These are phyloP conservation scores for Drosophila falleni DNA, from an alignment of 2,888 invertebrate genomes.

Conservation along the genomic window DNA sequence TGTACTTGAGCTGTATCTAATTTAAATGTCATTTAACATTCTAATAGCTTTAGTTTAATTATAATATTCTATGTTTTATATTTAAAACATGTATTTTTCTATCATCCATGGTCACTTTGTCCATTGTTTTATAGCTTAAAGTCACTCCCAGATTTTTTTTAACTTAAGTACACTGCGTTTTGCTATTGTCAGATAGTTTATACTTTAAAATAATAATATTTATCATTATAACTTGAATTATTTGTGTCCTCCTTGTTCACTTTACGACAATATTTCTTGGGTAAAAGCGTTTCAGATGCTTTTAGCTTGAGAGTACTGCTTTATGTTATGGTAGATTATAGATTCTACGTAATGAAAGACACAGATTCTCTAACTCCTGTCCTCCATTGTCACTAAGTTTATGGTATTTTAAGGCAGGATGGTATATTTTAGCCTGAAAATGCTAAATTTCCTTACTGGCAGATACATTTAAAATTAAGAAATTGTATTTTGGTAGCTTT, in stretches of 20 bases:
- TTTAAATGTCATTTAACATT: not conserved
- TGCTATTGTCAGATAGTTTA: not conserved
- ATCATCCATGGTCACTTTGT: conserved; percentile 1
- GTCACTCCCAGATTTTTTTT: not conserved
- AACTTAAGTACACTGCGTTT: not conserved
- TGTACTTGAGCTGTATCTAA: not conserved
- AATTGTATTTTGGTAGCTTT: too few relatives aligned
- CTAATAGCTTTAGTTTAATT: not conserved
- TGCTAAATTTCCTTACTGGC: too few relatives aligned
- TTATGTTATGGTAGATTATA: not conserved
- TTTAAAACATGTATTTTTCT: not conserved
- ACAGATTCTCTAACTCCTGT: not conserved
- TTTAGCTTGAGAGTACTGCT: not conserved
- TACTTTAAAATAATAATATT: not conserved
- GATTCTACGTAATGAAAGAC: too few relatives aligned
- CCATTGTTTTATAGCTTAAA: not conserved
- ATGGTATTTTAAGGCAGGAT: not conserved
- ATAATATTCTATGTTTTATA: not conserved
- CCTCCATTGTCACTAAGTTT: not conserved
- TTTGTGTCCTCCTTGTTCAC: not conserved
- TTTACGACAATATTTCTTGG: not conserved
- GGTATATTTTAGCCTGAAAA: too few relatives aligned
- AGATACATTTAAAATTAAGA: too few relatives aligned
- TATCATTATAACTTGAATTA: not conserved
- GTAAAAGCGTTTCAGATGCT: not conserved